Percentiles rank a stretch among this genome's conserved stretches.
Conservation (phyloP, 2,888 invertebrate genomes). For the Tyria jacobaeae region DNA sequence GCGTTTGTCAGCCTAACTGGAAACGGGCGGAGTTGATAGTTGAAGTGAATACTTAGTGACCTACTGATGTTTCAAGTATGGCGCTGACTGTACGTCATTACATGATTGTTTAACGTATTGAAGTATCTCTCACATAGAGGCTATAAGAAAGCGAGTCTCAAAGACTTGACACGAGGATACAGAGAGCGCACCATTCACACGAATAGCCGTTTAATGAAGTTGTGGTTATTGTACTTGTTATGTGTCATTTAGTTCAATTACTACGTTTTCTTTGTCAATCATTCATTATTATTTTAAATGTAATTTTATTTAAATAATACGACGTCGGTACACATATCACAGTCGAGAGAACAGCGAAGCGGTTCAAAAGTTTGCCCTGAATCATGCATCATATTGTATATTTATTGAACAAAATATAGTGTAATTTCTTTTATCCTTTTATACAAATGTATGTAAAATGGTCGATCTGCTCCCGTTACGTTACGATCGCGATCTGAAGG, state of each 20-base stretch:
- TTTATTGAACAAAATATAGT: slow-evolving; percentile 16
- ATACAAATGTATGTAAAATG: neutral
- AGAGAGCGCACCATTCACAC: slow-evolving; percentile 40
- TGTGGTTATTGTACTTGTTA: slow-evolving; percentile 48
- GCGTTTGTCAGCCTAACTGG: no score
- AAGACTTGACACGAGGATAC: slow-evolving; percentile 21
- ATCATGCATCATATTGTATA: slow-evolving; percentile 22
- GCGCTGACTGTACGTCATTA: slow-evolving; percentile 20
- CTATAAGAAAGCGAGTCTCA: slow-evolving; percentile 39
- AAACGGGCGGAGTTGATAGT: no score
- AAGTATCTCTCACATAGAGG: slow-evolving; percentile 35
- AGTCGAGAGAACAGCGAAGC: slow-evolving; percentile 22
- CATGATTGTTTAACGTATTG: slow-evolving; percentile 24
- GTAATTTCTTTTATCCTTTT: neutral
- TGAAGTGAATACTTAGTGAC: no score
- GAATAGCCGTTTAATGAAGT: slow-evolving; percentile 49
- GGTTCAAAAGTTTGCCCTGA: slow-evolving; percentile 22
- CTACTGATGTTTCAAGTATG: no score
- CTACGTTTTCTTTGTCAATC: slow-evolving; percentile 44
- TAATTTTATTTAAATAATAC: slow-evolving; percentile 33
- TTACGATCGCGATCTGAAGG: neutral
- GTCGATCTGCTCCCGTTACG: neutral
- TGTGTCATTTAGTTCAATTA: slow-evolving; percentile 49
- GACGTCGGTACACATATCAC: slow-evolving; percentile 38
- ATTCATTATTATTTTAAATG: slow-evolving; percentile 43